Evolutionary conservation across 2,113 vertebrate genomes (phyloP).

Genomic region (Lepisosteus oculatus): DNA sequence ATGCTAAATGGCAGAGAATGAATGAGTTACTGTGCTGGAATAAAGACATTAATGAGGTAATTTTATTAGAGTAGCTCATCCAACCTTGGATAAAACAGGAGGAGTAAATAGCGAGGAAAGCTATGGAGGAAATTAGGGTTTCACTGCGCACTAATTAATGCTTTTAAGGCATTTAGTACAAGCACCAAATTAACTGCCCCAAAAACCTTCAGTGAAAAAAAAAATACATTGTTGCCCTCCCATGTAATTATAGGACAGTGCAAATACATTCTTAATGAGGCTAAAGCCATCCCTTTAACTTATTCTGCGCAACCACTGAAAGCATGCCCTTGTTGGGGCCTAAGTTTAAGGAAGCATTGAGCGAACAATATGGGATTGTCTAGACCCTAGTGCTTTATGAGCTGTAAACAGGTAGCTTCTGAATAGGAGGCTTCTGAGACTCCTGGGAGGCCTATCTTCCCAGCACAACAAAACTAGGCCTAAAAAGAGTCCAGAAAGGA

Average conservation of each 20-base stretch:
- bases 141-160: slow-evolving; percentile 95
- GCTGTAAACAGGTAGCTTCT: slow-evolving; percentile 89
- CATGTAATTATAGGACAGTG: slow-evolving; percentile 87
- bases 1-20: slow-evolving; percentile 84
- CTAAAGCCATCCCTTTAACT: slow-evolving; percentile 85
- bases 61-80: slow-evolving; percentile 87
- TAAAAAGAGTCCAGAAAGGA: slow-evolving; percentile 71
- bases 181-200: slow-evolving; percentile 95
- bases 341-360: slow-evolving; percentile 80
- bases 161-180: slow-evolving; percentile 83
- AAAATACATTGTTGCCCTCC: slow-evolving; percentile 88
- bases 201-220: slow-evolving; percentile 78
- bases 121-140: slow-evolving; percentile 88
- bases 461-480: slow-evolving; percentile 78
- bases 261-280: slow-evolving; percentile 85
- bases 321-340: slow-evolving; percentile 75
- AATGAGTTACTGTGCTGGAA: slow-evolving; percentile 83
- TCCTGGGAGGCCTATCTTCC: slow-evolving; percentile 88
- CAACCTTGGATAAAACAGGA: slow-evolving; percentile 77
- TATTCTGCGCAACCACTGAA: slow-evolving; percentile 61
- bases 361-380: slow-evolving; percentile 89
- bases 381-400: slow-evolving; percentile 72
- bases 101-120: slow-evolving; percentile 77
- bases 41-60: slow-evolving; percentile 94
- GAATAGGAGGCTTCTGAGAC: slow-evolving; percentile 87